Conservation (phyloP, 1,140 invertebrate species). For the Sogatella furcifera region DNA sequence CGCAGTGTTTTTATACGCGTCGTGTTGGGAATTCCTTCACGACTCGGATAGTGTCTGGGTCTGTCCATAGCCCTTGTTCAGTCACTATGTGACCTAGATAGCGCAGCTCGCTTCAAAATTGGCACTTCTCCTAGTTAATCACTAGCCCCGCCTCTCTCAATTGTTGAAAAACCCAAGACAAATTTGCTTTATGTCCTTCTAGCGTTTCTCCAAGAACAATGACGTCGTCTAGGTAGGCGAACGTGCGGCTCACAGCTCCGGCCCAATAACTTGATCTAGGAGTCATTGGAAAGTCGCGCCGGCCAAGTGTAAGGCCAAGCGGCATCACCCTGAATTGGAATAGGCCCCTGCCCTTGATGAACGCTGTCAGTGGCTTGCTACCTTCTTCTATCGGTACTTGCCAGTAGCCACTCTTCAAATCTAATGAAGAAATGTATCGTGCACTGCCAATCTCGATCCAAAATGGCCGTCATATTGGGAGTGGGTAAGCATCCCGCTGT, state of each 20-base stretch:
- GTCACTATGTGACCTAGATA: constrained; percentile 3
- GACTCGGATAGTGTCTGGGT: constrained; percentile 19
- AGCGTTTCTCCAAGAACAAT: constrained; percentile 30
- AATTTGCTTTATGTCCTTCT: constrained; percentile 28
- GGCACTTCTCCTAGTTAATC: no score
- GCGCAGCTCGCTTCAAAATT: constrained; percentile 21
- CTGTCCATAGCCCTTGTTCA: background rate
- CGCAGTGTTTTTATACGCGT: constrained; percentile 18
- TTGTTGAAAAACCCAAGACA: constrained; percentile 23
- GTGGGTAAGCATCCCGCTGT: background rate
- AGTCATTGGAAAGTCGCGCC: constrained; percentile 32
- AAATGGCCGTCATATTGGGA: background rate
- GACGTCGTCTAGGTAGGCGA: constrained; percentile 34
- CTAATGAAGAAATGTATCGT: background rate
- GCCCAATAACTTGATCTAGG: constrained; percentile 22
- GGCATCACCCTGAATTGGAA: constrained; percentile 34
- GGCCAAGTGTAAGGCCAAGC: constrained; percentile 33
- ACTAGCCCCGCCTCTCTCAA: background rate
- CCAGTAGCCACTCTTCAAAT: background rate
- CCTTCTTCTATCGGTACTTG: background rate
- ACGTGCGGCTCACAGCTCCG: no score
- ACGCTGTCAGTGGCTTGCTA: background rate
- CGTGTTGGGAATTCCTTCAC: constrained; percentile 26
- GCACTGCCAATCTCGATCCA: background rate
- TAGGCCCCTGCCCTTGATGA: constrained; percentile 25